Percentiles rank a stretch among this genome's conserved stretches.
Evolutionary conservation across 1,140 invertebrate species (phyloP).

Genomic region (Caligus rogercresseyi): DNA sequence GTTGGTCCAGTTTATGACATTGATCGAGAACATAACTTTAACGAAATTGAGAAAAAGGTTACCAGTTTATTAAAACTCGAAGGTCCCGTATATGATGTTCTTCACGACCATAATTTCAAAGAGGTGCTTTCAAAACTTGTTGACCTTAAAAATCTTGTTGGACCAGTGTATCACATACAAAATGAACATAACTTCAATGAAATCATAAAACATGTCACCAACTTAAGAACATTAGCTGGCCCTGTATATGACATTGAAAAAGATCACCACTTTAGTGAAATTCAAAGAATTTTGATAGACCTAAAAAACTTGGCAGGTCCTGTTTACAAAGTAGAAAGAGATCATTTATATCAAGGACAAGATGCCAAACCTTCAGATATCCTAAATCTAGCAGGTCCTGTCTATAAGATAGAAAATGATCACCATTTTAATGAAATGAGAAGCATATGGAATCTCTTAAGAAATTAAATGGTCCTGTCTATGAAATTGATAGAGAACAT

Average conservation of each 20-base stretch:
- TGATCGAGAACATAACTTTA: constrained; percentile 3
- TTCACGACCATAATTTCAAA: constrained; percentile 1
- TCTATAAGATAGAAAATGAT: constrained; percentile 6
- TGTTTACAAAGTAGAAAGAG: constrained; percentile 2
- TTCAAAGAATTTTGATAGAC: not conserved
- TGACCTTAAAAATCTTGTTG: not conserved
- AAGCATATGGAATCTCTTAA: constrained; percentile 8
- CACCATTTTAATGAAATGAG: constrained; percentile 20
- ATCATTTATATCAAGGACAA: constrained; percentile 6
- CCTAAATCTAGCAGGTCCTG: constrained; percentile 6
- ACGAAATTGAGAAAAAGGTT: constrained; percentile 3
- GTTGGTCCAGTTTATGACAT: constrained; percentile 6
- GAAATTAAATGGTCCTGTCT: constrained; percentile 7
- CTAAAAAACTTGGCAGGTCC: constrained; percentile 8
- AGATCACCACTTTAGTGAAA: constrained; percentile 1
- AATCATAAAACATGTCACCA: not conserved
- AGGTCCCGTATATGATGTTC: constrained; percentile 9
- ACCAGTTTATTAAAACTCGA: not conserved
- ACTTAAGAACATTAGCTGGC: constrained; percentile 4
- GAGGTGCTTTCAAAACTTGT: not conserved
- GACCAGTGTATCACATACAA: constrained; percentile 10
- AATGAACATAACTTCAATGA: constrained; percentile 14
- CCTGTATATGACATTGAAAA: constrained; percentile 14
- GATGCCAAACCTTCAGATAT: not conserved
- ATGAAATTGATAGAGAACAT: constrained; percentile 15